These are phyloP conservation scores for Cheilosia impressa DNA, from an alignment of 2,888 invertebrate species.

Conservation along the genomic window DNA sequence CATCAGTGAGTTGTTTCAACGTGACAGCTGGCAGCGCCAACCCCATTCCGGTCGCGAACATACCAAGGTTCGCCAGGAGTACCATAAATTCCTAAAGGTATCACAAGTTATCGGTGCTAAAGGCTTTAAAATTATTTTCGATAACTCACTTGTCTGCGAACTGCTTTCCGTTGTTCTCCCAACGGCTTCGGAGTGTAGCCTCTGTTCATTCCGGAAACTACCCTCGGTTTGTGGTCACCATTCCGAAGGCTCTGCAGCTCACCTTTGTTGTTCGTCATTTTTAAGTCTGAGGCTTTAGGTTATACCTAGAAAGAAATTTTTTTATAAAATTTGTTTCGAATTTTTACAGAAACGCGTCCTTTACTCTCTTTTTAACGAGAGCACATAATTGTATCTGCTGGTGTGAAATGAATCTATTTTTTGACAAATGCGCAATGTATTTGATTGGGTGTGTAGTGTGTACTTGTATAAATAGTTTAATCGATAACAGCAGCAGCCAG, in stretches of 20 bases:
- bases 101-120: too few species aligned
- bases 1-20: slow-evolving; percentile 78
- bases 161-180: slow-evolving; percentile 80
- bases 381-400: too few species aligned
- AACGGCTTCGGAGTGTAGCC: slow-evolving; percentile 77
- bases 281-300: background rate
- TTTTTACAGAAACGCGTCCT: background rate
- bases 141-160: slow-evolving; percentile 79
- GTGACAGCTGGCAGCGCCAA: slow-evolving; percentile 82
- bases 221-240: slow-evolving; percentile 70
- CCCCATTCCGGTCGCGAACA: slow-evolving; percentile 81
- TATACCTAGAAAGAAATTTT: background rate
- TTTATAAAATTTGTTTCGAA: background rate
- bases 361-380: background rate
- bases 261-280: slow-evolving; percentile 32
- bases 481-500: background rate
- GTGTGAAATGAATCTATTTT: too few species aligned
- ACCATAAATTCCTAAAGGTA: slow-evolving; percentile 79
- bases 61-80: slow-evolving; percentile 81
- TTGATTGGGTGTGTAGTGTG: background rate
- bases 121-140: background rate
- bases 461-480: background rate
- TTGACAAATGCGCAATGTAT: background rate
- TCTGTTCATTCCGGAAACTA: slow-evolving; percentile 77
- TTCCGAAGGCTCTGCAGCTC: slow-evolving; percentile 63